Base-by-base conservation (phyloP, 2,797 vertebrate species). In the Microchirus variegatus region DNA sequence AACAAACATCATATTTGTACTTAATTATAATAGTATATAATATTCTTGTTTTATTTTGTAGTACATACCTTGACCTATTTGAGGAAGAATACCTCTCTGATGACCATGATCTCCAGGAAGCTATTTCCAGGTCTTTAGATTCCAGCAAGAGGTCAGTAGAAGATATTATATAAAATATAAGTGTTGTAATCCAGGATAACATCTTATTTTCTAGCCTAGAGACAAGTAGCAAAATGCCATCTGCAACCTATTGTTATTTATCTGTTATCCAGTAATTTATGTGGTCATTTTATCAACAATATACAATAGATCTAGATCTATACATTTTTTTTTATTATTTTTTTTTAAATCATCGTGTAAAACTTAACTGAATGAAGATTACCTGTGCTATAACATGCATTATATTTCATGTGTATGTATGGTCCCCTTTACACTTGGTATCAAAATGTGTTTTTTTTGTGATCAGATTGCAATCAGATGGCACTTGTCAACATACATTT, bases 51-150 rank as follows among this genome's bases (percentile, higher is more conserved):
- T 46, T 52, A 17, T 42, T 35, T 58, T 65, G n/a, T 55, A 67
- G 71, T 15, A 70, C 46, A 57, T 75, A 74, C 50, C 53, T 70
- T 63, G 37, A 52, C 31, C 58, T 70, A 9, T 70, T 70, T 63
- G 70, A 74, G 50, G 59, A 67, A 42, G 59, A 67, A 71, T 71
- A 68, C 44, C 51, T 53, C 9, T 75, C 63, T 67, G 18, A 75
- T 67, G 55, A 71, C 43, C 67, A 55, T 43, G 35, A 79, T 35
- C 63, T 75, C 31, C 67, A 75, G 63, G 59, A 79, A 57, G 63
- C 63, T 17, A 58, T 67, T 62, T 62, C 53, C 1, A 63, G 51
- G 53, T 70, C 56, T 68, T 68, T 68, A 52, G 55, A 68, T 51
- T 52, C 69, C 51, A 63, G 26, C 50, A 53, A 65, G 26, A 65